Evolutionary conservation across 2,113 vertebrate genomes (phyloP).

Genomic region (Mus spicilegus): DNA sequence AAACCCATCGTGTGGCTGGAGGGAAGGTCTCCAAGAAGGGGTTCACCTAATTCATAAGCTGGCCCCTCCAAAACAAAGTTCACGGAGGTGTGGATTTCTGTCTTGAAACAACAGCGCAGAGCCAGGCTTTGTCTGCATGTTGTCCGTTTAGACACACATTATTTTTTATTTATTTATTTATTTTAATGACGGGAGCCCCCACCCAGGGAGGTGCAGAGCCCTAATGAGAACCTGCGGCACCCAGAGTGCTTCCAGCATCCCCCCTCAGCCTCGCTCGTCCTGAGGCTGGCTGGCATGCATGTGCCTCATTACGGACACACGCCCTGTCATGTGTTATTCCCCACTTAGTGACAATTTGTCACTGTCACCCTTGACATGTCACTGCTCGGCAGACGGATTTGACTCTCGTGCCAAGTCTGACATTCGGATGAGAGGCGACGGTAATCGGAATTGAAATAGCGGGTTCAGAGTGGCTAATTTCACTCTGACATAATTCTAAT

Average conservation of each 20-base stretch:
- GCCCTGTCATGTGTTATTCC: constrained; percentile 88
- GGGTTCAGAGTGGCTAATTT: constrained; percentile 86
- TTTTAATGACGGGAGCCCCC: constrained; percentile 80
- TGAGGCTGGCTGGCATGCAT: constrained; percentile 80
- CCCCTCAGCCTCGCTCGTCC: constrained; percentile 82
- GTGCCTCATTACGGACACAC: constrained; percentile 87
- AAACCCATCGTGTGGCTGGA: too few relatives aligned
- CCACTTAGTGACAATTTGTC: constrained; percentile 93
- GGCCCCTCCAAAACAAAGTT: neutral
- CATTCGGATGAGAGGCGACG: constrained; percentile 85
- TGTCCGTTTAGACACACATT: constrained; percentile 75
- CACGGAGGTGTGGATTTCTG: neutral
- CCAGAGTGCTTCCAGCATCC: constrained; percentile 78
- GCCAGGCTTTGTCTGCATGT: constrained; percentile 40
- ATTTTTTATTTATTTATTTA: constrained; percentile 72
- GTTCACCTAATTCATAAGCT: neutral
- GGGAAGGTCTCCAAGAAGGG: neutral
- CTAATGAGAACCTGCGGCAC: constrained; percentile 84
- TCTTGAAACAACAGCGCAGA: constrained; percentile 27
- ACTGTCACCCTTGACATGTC: constrained; percentile 91
- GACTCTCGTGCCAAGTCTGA: constrained; percentile 85
- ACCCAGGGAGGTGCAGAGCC: constrained; percentile 68
- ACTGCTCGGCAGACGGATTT: constrained; percentile 86
- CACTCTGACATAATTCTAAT: constrained; percentile 83
- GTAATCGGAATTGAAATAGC: constrained; percentile 88